phyloP scores from a whole-genome alignment of 2,888 invertebrate genomes.

The Nemotelus nigrinus region DNA sequence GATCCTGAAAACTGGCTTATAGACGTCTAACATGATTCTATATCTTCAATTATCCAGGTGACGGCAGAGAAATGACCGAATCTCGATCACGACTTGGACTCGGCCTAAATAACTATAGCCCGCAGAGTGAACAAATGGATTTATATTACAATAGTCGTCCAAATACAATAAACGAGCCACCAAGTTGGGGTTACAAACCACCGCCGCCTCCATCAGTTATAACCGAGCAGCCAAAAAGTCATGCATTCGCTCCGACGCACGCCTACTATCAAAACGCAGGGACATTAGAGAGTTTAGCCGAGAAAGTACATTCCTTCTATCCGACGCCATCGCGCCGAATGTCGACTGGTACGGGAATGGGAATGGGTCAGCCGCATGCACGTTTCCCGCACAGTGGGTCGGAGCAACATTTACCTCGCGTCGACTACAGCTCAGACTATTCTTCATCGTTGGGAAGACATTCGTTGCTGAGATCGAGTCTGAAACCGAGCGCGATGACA shows the following conservation, averaged over 20 bases:
- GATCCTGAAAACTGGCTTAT: not conserved
- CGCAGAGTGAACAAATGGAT: conserved; percentile 76
- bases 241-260: conserved; percentile 77
- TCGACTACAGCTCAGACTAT: conserved; percentile 83
- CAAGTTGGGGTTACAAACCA: conserved; percentile 65
- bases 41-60: conserved; percentile 67
- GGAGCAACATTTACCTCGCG: conserved; percentile 88
- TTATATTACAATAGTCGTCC: conserved; percentile 85
- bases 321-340: conserved; percentile 71
- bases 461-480: conserved; percentile 81
- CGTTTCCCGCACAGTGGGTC: conserved; percentile 87
- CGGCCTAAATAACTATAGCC: conserved; percentile 73
- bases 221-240: conserved; percentile 89
- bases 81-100: conserved; percentile 80
- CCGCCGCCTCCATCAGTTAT: conserved; percentile 80
- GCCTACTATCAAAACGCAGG: conserved; percentile 84
- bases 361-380: conserved; percentile 62
- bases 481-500: conserved; percentile 72
- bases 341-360: conserved; percentile 71
- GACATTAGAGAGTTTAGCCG: conserved; percentile 89
- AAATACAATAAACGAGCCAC: conserved; percentile 67
- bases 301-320: conserved; percentile 91
- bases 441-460: conserved; percentile 78
- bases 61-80: conserved; percentile 81
- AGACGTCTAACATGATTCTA: not conserved